Evolutionary conservation across 1,140 invertebrate genomes (phyloP).

Genomic region (Drosophila setifemur): DNA sequence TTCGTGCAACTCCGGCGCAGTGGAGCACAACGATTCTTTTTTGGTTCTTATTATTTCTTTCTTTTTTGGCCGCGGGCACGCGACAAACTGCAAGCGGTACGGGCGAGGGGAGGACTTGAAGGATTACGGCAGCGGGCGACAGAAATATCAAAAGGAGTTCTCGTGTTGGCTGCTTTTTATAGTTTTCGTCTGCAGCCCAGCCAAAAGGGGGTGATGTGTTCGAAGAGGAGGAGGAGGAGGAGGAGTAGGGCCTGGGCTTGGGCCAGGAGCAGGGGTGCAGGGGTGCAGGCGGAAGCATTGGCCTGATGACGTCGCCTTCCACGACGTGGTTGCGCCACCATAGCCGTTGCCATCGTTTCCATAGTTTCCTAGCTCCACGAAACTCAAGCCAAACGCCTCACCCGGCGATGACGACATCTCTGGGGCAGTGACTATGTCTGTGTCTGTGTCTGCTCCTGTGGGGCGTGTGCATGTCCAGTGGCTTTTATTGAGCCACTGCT

Average conservation of each 20-base stretch:
- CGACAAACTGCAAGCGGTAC: neutral
- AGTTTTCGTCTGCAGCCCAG: conserved; percentile 31
- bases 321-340: conserved; percentile 35
- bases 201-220: neutral
- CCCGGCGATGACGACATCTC: conserved; percentile 70
- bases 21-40: conserved; percentile 39
- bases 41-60: conserved; percentile 3
- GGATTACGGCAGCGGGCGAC: conserved; percentile 35
- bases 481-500: neutral
- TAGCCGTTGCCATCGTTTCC: conserved; percentile 48
- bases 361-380: conserved; percentile 25
- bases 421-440: too few species aligned
- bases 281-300: neutral
- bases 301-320: conserved; percentile 52
- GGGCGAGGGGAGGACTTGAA: conserved; percentile 19
- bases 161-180: conserved; percentile 38
- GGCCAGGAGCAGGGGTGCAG: neutral
- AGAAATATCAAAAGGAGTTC: conserved; percentile 24
- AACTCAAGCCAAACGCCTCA: neutral
- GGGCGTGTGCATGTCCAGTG: conserved; percentile 51
- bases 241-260: neutral
- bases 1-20: conserved; percentile 39
- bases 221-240: neutral
- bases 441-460: too few species aligned
- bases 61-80: neutral